Percentiles rank a stretch among this genome's conserved stretches.
phyloP scores from a whole-genome alignment of 2,888 invertebrate species.

The Caenorhabditis sinica region DNA sequence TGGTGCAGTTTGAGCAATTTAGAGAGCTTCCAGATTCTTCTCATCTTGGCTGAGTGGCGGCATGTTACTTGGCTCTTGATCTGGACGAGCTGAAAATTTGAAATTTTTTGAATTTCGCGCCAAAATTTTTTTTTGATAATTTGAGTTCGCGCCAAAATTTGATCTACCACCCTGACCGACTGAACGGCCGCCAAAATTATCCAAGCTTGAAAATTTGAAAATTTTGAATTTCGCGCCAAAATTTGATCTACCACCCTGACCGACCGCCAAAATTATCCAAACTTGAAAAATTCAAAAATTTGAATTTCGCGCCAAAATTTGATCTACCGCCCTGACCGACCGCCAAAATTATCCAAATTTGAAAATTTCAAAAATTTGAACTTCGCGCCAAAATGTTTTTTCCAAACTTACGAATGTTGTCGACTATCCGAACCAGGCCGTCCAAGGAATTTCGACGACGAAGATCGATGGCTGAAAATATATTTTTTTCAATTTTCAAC shows the following conservation, averaged over 20 bases:
- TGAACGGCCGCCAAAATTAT: too few species aligned
- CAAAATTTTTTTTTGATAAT: not conserved
- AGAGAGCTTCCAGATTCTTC: constrained; percentile 55
- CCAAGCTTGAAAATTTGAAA: too few species aligned
- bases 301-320: too few species aligned
- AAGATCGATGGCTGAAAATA: constrained; percentile 62
- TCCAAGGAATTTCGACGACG: constrained; percentile 73
- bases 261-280: too few species aligned
- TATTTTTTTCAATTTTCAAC: not conserved
- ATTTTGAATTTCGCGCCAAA: too few species aligned
- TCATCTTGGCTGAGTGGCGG: constrained; percentile 14
- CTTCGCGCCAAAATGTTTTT: not conserved
- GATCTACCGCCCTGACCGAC: too few species aligned
- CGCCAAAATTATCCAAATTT: too few species aligned
- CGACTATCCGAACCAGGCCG: constrained; percentile 72
- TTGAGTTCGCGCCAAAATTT: too few species aligned
- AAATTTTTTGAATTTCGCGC: not conserved
- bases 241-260: too few species aligned
- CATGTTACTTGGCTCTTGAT: constrained; percentile 27
- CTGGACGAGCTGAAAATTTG: constrained; percentile 2
- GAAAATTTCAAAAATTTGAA: too few species aligned
- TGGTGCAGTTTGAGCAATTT: constrained; percentile 20
- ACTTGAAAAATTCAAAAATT: too few species aligned
- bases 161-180: too few species aligned
- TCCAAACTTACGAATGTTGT: constrained; percentile 69